Evolutionary conservation across 2,113 vertebrate species (phyloP).

Genomic region (Halcyon senegalensis): DNA sequence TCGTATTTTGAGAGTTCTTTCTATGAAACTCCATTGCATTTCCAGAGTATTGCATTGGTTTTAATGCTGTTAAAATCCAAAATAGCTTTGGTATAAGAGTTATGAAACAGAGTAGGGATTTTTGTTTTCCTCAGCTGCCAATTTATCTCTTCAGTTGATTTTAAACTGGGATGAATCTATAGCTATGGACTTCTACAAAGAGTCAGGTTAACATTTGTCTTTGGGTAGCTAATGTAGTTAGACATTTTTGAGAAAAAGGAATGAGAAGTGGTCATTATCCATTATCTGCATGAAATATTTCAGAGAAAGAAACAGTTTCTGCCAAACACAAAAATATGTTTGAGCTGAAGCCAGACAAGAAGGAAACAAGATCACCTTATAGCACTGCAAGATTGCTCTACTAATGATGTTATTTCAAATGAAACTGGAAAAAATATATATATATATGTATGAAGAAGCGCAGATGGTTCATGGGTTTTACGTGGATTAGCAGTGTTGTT

Average conservation of each 20-base stretch:
- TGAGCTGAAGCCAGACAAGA: constrained; percentile 74
- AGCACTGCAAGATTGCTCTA: constrained; percentile 32
- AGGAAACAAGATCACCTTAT: constrained; percentile 74
- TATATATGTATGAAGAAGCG: constrained; percentile 40
- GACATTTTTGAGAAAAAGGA: constrained; percentile 75
- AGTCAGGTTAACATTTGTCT: constrained; percentile 67
- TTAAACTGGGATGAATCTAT: constrained; percentile 51
- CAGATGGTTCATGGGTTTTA: constrained; percentile 57
- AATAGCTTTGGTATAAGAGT: not conserved
- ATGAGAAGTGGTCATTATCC: constrained; percentile 81
- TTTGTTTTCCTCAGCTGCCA: not conserved
- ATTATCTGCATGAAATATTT: constrained; percentile 80
- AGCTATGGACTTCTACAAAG: constrained; percentile 64
- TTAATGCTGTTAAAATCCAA: not conserved
- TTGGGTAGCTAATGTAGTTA: constrained; percentile 75
- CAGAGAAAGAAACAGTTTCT: constrained; percentile 71
- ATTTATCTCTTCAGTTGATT: constrained; percentile 36
- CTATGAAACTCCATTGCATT: not conserved
- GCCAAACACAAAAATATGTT: constrained; percentile 73
- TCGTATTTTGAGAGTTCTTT: not conserved
- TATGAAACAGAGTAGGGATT: not conserved
- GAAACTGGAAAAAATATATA: constrained; percentile 39
- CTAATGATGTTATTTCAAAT: constrained; percentile 66
- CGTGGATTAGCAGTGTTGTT: constrained; percentile 50
- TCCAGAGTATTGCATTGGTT: not conserved